Evolutionary conservation across 2,113 vertebrate species (phyloP), one percentile per base, ranked within the genome.

Genomic region (Petroica traversi): DNA sequence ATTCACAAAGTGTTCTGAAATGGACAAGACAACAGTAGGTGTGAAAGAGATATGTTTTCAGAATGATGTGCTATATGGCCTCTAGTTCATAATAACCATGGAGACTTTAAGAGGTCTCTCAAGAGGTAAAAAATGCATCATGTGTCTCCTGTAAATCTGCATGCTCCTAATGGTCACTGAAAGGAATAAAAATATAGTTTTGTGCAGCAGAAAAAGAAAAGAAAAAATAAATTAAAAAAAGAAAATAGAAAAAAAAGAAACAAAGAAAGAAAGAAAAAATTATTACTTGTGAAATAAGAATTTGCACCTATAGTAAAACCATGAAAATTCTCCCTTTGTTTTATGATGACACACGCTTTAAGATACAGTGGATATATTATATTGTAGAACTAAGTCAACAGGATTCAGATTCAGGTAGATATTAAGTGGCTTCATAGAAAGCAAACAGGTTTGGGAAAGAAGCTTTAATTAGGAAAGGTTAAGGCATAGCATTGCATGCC

Each of bases 211-310:
- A 14, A 36, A 57, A 52, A 12, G 12, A 40, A 40, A 8, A 28
- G 2, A 26, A 4, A 19, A 5, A 43, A 18, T 17, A 31, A 24
- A 2, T n/a, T n/a, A n/a, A 19, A 11, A 2, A 3, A 5, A 8
- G 29, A 14, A 46, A 2, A 25, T 9, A 29, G 4, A 41, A 19
- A n/a, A 45, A 8, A 7, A 31, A 24, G 2, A 28, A 3, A 33
- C 24, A 11, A 5, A 22, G 0, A 20, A 46, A 25, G 1, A 6
- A 33, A 18, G 8, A n/a, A 38, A 55, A 18, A 24, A 1, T 2
- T 4, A 2, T 7, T 68, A 9, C 13, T 84, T 72, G 15, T 49
- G 72, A 80, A 77, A 59, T 29, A 71, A 59, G 13, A 51, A 86
- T 82, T 77, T 79, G 9, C 10, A 41, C 4, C 3, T 51, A 1